Evolutionary conservation across 2,797 vertebrate species (phyloP).

Genomic region (Diplodus puntazzo): DNA sequence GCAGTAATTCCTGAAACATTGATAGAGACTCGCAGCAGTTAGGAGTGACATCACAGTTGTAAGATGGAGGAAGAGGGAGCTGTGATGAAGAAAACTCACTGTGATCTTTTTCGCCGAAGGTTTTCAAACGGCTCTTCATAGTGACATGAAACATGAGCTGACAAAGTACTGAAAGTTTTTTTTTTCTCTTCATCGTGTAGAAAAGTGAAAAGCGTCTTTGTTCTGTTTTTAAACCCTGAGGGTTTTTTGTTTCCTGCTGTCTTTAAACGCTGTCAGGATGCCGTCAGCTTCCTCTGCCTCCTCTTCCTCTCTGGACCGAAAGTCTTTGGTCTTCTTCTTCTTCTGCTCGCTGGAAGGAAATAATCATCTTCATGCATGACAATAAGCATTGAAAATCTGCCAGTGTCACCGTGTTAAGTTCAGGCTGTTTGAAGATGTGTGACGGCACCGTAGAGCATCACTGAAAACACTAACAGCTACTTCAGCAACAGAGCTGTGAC

Average conservation of each 20-base stretch:
- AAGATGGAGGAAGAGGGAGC: neutral
- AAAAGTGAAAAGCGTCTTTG: conserved; percentile 13
- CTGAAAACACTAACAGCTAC: neutral
- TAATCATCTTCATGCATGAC: neutral
- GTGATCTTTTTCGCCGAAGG: neutral
- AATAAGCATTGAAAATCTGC: neutral
- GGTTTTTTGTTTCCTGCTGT: neutral
- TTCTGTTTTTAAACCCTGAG: neutral
- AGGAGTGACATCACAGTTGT: too few relatives aligned
- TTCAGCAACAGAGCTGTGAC: neutral
- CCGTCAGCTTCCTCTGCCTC: conserved; percentile 8
- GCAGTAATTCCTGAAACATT: neutral
- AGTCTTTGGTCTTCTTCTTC: neutral
- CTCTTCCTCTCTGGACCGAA: conserved; percentile 1
- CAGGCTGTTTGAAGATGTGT: neutral
- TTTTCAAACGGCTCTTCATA: neutral
- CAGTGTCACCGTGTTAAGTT: too few relatives aligned
- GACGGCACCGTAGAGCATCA: neutral
- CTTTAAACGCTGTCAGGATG: conserved; percentile 16
- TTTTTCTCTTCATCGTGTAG: neutral
- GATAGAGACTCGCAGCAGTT: neutral
- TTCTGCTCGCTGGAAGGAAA: neutral
- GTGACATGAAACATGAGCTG: conserved; percentile 1
- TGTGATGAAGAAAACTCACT: neutral
- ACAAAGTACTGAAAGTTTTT: neutral